Evolutionary conservation across 2,888 invertebrate genomes (phyloP).

Genomic region (Rhorus exstirpatorius): DNA sequence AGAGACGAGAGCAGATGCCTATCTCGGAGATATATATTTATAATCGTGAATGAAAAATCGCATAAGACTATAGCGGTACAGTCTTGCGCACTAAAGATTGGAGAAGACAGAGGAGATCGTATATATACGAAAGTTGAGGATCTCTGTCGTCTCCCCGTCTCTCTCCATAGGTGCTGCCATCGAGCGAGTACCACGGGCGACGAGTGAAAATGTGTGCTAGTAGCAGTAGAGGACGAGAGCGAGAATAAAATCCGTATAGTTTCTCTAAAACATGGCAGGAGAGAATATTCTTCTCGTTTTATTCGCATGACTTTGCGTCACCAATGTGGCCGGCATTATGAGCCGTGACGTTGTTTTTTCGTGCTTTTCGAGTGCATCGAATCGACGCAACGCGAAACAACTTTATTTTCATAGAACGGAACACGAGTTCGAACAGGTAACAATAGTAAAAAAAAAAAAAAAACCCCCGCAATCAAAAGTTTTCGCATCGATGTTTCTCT

Average conservation of each 20-base stretch:
- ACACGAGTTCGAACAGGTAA: slow-evolving; percentile 62
- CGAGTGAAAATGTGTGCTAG: slow-evolving; percentile 56
- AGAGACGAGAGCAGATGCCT: too few species aligned
- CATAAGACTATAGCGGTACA: slow-evolving; percentile 60
- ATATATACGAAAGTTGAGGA: neutral
- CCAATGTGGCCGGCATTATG: slow-evolving; percentile 76
- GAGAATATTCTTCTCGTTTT: slow-evolving; percentile 73
- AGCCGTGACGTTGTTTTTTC: slow-evolving; percentile 71
- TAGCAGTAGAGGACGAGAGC: slow-evolving; percentile 28
- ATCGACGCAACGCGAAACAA: slow-evolving; percentile 58
- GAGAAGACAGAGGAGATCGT: neutral
- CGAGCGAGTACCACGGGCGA: slow-evolving; percentile 52
- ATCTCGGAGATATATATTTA: too few species aligned
- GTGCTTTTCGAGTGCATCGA: slow-evolving; percentile 68
- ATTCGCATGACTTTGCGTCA: slow-evolving; percentile 74
- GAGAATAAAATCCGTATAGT: slow-evolving; percentile 62
- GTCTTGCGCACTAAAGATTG: slow-evolving; percentile 56
- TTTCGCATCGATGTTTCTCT: slow-evolving; percentile 53
- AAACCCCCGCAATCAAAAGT: slow-evolving; percentile 35
- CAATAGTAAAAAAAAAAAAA: slow-evolving; percentile 47
- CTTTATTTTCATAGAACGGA: slow-evolving; percentile 58
- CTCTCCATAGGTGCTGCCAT: slow-evolving; percentile 57
- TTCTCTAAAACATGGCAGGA: slow-evolving; percentile 77
- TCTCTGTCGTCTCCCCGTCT: neutral
- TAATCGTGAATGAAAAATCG: slow-evolving; percentile 12